phyloP scores from a whole-genome alignment of 2,888 invertebrate genomes.

The Bursaphelenchus okinawaensis region DNA sequence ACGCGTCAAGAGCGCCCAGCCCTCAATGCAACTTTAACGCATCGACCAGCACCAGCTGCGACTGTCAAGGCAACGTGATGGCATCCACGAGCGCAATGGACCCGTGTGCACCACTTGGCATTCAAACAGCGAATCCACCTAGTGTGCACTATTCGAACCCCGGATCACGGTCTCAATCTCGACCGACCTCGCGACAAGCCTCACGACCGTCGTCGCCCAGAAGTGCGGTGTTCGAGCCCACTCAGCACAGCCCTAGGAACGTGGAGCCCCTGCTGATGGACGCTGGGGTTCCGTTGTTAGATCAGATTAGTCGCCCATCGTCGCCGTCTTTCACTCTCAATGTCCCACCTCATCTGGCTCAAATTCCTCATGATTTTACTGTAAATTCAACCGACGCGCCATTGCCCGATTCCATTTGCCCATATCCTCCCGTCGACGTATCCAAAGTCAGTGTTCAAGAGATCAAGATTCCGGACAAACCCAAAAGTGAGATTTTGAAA shows the following conservation, averaged over 20 bases:
- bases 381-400: constrained; percentile 8
- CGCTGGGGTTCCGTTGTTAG: neutral
- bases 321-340: constrained; percentile 52
- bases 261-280: neutral
- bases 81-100: neutral
- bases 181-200: neutral
- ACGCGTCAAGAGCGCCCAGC: constrained; percentile 30
- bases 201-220: neutral
- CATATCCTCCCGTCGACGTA: constrained; percentile 57
- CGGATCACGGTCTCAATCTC: neutral
- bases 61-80: neutral
- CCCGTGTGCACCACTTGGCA: neutral
- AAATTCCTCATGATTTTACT: constrained; percentile 53
- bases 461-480: constrained; percentile 50
- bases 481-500: constrained; percentile 46
- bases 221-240: neutral
- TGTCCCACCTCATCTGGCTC: constrained; percentile 48
- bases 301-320: constrained; percentile 28
- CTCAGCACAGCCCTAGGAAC: constrained; percentile 1
- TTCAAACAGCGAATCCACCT: too few relatives aligned
- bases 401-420: constrained; percentile 50
- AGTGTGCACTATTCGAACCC: neutral
- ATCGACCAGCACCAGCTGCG: neutral
- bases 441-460: constrained; percentile 56
- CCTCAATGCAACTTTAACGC: constrained; percentile 9